Percentiles rank a stretch among this genome's conserved stretches.
Conservation (phyloP, 2,113 vertebrate genomes). For the Numida meleagris region DNA sequence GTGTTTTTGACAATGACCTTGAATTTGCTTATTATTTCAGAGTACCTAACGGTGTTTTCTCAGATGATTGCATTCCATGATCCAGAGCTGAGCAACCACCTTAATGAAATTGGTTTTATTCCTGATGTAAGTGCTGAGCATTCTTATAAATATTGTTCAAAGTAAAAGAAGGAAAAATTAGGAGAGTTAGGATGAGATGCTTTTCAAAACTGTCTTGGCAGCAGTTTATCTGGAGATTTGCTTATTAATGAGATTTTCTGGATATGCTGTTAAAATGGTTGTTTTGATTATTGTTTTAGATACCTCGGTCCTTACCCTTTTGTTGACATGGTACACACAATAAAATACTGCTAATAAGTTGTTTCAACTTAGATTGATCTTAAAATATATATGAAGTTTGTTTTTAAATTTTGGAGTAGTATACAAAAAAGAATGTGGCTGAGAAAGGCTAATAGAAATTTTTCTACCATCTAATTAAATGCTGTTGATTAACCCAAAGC, state of each 20-base stretch:
- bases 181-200: not conserved
- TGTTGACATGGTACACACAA: not conserved
- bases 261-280: not conserved
- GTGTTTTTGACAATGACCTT: not conserved
- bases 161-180: not conserved
- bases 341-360: not conserved
- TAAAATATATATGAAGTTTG: not conserved
- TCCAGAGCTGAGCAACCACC: slow-evolving; percentile 97
- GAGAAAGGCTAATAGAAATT: not conserved
- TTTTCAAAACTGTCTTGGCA: slow-evolving; percentile 12
- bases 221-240: not conserved
- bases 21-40: slow-evolving; percentile 77
- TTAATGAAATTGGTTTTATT: slow-evolving; percentile 98
- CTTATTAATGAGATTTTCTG: not conserved
- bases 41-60: slow-evolving; percentile 97
- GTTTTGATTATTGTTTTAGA: not conserved
- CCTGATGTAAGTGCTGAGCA: slow-evolving; percentile 90
- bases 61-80: slow-evolving; percentile 99
- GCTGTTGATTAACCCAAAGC: not conserved
- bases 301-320: not conserved
- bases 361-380: not conserved
- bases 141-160: not conserved
- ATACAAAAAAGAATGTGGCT: not conserved
- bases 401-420: not conserved
- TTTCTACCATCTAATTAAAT: not conserved